Base-by-base conservation (phyloP, 1,140 invertebrate species). In the Lordiphosa collinella region DNA sequence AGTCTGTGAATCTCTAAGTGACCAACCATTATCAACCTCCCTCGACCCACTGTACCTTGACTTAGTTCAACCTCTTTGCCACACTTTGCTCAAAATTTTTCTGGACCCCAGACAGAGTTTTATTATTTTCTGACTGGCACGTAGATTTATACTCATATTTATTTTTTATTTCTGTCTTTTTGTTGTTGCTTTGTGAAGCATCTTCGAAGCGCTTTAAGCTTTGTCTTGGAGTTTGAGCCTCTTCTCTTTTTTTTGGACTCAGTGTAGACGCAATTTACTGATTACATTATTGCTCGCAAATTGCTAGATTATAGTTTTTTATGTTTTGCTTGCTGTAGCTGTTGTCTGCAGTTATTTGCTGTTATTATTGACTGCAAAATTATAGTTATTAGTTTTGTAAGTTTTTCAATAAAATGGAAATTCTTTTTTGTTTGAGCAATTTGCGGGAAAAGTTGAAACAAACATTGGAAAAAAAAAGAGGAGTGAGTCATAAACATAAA, bases 211-310 rank as follows among this genome's bases (percentile, higher is more conserved):
- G 67, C 67, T 82, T 64, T 55, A 38, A 55, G 69, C 50, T 55
- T 73, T 22, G 51, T 57, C 46, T 67, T 57, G 43, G 12, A 14
- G 8, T 41, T 13, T 34, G 51, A 37, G 1, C 25, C 9, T 34
- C 34, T 10, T 44, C 41, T 35, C 4, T 40, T 62, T 55, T 57
- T 62, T 63, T 70, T 46, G 47, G 10, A 31, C 31, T 32, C 48
- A 79, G 64, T 79, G 74, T 76, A 82, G 76, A 76, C 67, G 78
- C 62, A 82, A 82, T 80, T 76, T 80, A 63, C 76, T 82, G 76
- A 82, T 82, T 82, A 84, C 68, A 84, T 78, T 84, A 84, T 84
- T 69, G 68, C 78, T 53, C 60, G 79, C 64, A 84, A 84, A 84
- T 84, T 84, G 80, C 69, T 79, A 82, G 79, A 84, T 84, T 79